phyloP scores from a whole-genome alignment of 2,888 invertebrate species.

The Vandiemenella viatica region DNA sequence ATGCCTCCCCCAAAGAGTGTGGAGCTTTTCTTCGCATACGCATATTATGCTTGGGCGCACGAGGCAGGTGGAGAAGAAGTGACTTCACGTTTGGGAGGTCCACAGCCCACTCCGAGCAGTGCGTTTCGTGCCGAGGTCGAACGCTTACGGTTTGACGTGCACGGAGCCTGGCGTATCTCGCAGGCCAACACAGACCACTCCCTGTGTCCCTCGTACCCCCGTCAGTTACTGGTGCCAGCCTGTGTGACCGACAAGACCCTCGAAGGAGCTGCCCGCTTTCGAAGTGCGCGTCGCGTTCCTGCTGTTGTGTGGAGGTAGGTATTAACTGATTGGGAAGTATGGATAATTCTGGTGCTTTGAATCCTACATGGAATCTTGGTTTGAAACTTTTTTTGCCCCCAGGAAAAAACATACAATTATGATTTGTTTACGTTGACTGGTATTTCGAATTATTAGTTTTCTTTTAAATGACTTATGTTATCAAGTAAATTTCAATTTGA shows the following conservation, averaged over 20 bases:
- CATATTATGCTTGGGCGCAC: conserved; percentile 72
- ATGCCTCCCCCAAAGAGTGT: conserved; percentile 56
- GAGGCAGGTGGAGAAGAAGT: conserved; percentile 39
- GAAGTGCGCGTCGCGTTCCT: conserved; percentile 69
- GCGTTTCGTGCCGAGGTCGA: conserved; percentile 30
- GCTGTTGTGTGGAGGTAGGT: conserved; percentile 79
- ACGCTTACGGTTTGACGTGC: conserved; percentile 58
- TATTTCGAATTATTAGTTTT: too few species aligned
- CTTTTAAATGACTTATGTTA: too few species aligned
- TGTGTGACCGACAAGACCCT: conserved; percentile 72
- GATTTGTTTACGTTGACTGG: too few species aligned
- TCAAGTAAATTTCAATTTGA: too few species aligned
- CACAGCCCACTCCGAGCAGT: conserved; percentile 1
- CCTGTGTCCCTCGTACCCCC: conserved; percentile 82
- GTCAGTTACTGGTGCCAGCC: conserved; percentile 71
- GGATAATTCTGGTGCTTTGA: too few species aligned
- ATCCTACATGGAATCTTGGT: too few species aligned
- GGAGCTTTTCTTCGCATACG: conserved; percentile 79
- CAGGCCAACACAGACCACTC: conserved; percentile 68
- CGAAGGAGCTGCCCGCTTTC: conserved; percentile 67
- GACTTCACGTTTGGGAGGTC: conserved; percentile 18
- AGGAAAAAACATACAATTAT: too few species aligned
- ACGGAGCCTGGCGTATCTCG: conserved; percentile 58
- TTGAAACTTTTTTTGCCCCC: too few species aligned
- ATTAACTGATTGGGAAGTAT: too few species aligned